A percentile compares a stretch with the other conserved stretches of the same genome.
Evolutionary conservation across 2,797 vertebrate genomes (phyloP).

Genomic region (Sciurus vulgaris): DNA sequence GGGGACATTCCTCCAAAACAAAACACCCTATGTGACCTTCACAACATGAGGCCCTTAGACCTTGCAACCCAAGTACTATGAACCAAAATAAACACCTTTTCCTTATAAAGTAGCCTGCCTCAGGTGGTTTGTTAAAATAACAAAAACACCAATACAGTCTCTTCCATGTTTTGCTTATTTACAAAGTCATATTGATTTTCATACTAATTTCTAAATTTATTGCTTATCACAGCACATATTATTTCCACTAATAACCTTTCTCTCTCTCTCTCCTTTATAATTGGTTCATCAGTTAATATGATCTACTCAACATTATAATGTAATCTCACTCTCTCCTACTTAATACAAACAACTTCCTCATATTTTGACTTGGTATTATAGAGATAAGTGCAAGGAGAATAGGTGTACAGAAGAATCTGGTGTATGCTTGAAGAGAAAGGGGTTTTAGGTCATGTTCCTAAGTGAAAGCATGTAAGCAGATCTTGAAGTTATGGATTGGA

Average conservation of each 20-base stretch:
- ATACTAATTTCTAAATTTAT: neutral
- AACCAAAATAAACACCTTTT: neutral
- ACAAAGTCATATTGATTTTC: neutral
- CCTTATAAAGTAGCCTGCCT: neutral
- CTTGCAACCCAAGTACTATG: neutral
- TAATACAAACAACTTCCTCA: neutral
- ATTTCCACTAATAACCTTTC: neutral
- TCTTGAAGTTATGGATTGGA: neutral
- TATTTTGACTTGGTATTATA: constrained; percentile 10
- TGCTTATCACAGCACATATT: neutral
- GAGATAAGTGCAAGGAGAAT: neutral
- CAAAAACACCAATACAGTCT: neutral
- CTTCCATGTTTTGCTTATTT: constrained; percentile 15
- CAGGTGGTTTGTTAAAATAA: neutral
- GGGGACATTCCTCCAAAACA: no score
- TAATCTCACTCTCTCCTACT: neutral
- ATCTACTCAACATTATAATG: neutral
- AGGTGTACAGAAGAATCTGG: neutral
- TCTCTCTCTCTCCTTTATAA: neutral
- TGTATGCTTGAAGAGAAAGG: neutral
- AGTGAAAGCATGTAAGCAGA: neutral
- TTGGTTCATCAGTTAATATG: neutral
- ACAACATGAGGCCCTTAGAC: neutral
- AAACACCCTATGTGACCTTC: neutral
- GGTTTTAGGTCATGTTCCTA: neutral